Evolutionary conservation across 1,140 invertebrate genomes (phyloP).

Genomic region (Drosophila sucinea): DNA sequence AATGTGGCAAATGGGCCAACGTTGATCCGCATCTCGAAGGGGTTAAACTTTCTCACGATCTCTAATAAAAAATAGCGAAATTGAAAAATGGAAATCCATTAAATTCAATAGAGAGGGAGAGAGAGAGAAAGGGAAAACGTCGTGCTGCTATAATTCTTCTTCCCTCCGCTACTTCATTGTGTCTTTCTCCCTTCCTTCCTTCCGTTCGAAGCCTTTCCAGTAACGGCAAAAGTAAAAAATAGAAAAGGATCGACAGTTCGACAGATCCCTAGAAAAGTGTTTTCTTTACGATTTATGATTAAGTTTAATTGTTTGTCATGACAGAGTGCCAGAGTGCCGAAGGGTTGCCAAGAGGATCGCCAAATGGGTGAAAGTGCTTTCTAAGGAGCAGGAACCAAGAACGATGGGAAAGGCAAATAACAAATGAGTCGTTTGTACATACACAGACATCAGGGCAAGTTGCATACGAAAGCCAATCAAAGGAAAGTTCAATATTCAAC

Average conservation of each 20-base stretch:
- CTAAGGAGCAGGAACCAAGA: no score
- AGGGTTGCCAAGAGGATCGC: background rate
- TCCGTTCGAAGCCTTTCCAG: slow-evolving; percentile 20
- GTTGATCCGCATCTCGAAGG: slow-evolving; percentile 34
- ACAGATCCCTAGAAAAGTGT: slow-evolving; percentile 54
- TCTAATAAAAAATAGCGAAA: slow-evolving; percentile 33
- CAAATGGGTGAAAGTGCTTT: background rate
- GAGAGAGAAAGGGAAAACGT: slow-evolving; percentile 48
- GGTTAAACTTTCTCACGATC: slow-evolving; percentile 80
- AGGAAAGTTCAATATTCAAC: slow-evolving; percentile 2
- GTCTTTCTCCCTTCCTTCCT: slow-evolving; percentile 1
- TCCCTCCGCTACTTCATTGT: slow-evolving; percentile 4
- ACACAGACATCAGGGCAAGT: background rate
- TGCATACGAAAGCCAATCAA: slow-evolving; percentile 11
- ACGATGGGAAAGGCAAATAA: slow-evolving; percentile 5
- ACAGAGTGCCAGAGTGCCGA: slow-evolving; percentile 16
- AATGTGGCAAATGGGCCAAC: slow-evolving; percentile 59
- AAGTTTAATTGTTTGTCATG: slow-evolving; percentile 58
- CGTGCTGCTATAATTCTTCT: slow-evolving; percentile 56
- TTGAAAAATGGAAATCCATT: slow-evolving; percentile 60
- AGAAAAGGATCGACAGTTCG: slow-evolving; percentile 22
- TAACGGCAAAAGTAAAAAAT: slow-evolving; percentile 43
- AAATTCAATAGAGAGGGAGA: slow-evolving; percentile 23
- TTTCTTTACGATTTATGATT: slow-evolving; percentile 57
- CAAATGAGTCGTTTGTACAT: background rate